These are phyloP conservation scores for Ochlodes sylvanus DNA, from an alignment of 2,888 invertebrate species.

Conservation along the genomic window DNA sequence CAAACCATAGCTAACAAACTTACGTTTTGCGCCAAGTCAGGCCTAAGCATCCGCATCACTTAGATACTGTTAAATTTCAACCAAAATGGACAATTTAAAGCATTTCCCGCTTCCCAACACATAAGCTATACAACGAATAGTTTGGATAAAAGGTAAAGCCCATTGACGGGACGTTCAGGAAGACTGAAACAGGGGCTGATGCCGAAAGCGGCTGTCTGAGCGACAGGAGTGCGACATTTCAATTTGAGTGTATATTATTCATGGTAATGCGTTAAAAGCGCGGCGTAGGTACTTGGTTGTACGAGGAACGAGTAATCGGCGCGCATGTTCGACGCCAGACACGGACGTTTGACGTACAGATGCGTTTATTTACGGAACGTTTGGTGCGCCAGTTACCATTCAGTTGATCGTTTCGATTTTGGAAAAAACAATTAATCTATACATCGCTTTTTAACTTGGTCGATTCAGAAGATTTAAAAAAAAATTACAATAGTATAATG, in stretches of 20 bases:
- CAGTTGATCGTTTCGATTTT: background rate
- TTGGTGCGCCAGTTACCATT: background rate
- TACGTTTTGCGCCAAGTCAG: too few species aligned
- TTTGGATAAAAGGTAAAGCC: slow-evolving; percentile 75
- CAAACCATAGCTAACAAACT: too few species aligned
- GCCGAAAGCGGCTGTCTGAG: slow-evolving; percentile 63
- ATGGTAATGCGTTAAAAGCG: slow-evolving; percentile 85
- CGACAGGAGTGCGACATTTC: slow-evolving; percentile 83
- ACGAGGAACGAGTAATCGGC: slow-evolving; percentile 73
- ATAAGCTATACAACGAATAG: slow-evolving; percentile 33
- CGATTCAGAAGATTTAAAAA: too few species aligned
- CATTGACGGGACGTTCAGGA: slow-evolving; percentile 69
- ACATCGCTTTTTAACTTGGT: too few species aligned
- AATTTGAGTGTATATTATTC: slow-evolving; percentile 84
- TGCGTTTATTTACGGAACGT: slow-evolving; percentile 19
- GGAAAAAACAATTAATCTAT: background rate
- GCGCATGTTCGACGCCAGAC: slow-evolving; percentile 75
- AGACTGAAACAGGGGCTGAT: slow-evolving; percentile 67
- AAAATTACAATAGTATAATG: too few species aligned
- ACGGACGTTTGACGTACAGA: slow-evolving; percentile 47
- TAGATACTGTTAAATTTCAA: background rate
- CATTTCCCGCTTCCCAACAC: slow-evolving; percentile 3
- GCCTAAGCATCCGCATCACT: too few species aligned
- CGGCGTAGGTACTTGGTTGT: slow-evolving; percentile 72
- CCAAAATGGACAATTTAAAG: slow-evolving; percentile 13